These are phyloP conservation scores for Drosophila hydei DNA, from an alignment of 1,140 invertebrate genomes.

Conservation along the genomic window DNA sequence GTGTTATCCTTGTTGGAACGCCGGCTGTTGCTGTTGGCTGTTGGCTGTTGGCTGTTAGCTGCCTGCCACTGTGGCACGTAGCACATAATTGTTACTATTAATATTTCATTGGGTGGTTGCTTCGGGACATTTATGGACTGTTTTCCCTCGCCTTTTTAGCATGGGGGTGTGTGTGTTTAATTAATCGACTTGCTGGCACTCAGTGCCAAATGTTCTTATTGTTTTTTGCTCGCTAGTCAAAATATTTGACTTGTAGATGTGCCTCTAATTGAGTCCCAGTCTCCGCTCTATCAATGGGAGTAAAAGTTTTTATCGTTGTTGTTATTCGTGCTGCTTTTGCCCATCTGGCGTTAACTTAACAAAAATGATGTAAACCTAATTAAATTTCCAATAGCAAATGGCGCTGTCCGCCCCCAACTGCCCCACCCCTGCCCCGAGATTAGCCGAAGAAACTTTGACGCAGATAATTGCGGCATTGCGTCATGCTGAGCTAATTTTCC, in stretches of 20 bases:
- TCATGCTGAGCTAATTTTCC: slow-evolving; percentile 65
- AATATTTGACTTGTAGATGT: slow-evolving; percentile 81
- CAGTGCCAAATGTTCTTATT: slow-evolving; percentile 64
- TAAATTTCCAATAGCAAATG: slow-evolving; percentile 77
- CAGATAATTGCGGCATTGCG: slow-evolving; percentile 79
- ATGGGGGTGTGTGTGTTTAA: slow-evolving; percentile 55
- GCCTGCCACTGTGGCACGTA: slow-evolving; percentile 48
- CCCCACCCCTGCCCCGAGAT: slow-evolving; percentile 33
- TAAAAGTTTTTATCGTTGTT: slow-evolving; percentile 71
- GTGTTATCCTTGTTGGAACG: slow-evolving; percentile 57
- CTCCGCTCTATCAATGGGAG: slow-evolving; percentile 15
- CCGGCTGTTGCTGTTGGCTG: slow-evolving; percentile 54
- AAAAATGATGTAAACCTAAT: slow-evolving; percentile 81
- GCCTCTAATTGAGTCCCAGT: slow-evolving; percentile 69
- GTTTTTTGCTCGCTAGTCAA: slow-evolving; percentile 58
- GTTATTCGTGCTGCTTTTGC: slow-evolving; percentile 31
- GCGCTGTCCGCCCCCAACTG: slow-evolving; percentile 7
- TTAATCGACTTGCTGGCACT: slow-evolving; percentile 62
- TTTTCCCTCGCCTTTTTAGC: slow-evolving; percentile 30
- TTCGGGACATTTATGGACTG: slow-evolving; percentile 59
- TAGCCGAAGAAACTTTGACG: slow-evolving; percentile 50
- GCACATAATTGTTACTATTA: slow-evolving; percentile 77
- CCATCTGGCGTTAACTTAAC: slow-evolving; percentile 71
- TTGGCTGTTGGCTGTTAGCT: slow-evolving; percentile 7
- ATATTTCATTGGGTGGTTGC: slow-evolving; percentile 77